Evolutionary conservation across 2,113 vertebrate genomes (phyloP).

Genomic region (Poecilia latipinna): DNA sequence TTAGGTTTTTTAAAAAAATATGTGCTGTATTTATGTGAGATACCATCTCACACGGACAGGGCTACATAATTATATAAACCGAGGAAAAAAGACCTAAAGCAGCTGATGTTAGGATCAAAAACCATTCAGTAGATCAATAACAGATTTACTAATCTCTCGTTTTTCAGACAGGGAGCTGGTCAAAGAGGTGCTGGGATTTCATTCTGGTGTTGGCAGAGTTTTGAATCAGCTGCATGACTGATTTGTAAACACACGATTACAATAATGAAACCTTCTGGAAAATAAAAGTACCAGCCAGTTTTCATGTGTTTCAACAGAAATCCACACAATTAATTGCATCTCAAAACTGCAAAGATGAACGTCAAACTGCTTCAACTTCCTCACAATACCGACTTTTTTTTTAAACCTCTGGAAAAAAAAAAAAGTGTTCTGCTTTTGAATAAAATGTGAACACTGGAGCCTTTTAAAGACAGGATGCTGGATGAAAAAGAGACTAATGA

Average conservation of each 20-base stretch:
- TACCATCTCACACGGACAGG: too few relatives aligned
- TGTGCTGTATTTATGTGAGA: too few relatives aligned
- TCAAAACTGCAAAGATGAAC: not conserved
- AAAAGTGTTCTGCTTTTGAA: not conserved
- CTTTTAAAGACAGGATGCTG: not conserved
- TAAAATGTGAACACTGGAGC: not conserved
- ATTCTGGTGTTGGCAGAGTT: not conserved
- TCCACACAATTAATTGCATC: too few relatives aligned
- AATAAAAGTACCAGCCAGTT: not conserved
- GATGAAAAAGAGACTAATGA: conserved; percentile 1
- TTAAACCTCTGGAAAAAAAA: not conserved
- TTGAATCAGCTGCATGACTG: not conserved
- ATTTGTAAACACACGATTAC: not conserved
- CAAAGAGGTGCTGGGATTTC: not conserved
- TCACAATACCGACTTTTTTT: not conserved
- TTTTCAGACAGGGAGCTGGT: not conserved
- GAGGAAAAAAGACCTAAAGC: not conserved
- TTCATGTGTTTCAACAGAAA: not conserved
- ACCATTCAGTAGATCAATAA: not conserved
- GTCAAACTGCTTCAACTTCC: not conserved
- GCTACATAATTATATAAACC: too few relatives aligned
- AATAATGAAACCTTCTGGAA: not conserved
- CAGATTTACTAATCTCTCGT: not conserved
- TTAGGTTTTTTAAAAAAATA: too few relatives aligned
- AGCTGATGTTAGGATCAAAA: not conserved